Conservation (phyloP, 2,113 vertebrate species). For the Athene cunicularia region DNA sequence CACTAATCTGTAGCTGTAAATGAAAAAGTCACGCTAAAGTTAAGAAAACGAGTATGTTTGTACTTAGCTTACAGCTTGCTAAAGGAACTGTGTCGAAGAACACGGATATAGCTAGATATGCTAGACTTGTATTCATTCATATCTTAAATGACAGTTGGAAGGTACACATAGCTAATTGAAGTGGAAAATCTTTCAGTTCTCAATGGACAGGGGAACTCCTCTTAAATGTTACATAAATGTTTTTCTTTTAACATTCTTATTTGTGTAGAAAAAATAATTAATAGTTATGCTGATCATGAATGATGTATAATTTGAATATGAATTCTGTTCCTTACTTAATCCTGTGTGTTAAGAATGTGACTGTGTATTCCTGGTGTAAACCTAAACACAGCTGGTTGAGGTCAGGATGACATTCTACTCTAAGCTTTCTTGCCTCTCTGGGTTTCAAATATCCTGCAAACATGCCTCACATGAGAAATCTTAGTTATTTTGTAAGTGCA, state of each 20-base stretch:
- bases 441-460: not conserved
- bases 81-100: not conserved
- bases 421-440: not conserved
- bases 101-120: not conserved
- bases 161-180: not conserved
- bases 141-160: not conserved
- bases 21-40: not conserved
- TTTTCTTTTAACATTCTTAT: not conserved
- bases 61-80: not conserved
- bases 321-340: not conserved
- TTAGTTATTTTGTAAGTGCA: slow-evolving; percentile 5
- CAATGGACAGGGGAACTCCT: not conserved
- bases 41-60: not conserved
- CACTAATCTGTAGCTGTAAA: not conserved
- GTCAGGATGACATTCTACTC: slow-evolving; percentile 26
- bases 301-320: not conserved
- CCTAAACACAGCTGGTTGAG: not conserved
- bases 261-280: not conserved
- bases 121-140: not conserved
- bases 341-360: not conserved
- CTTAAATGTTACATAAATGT: not conserved
- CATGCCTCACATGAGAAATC: not conserved
- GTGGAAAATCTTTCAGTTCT: not conserved
- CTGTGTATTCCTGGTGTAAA: not conserved
- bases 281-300: not conserved